Evolutionary conservation across 2,797 vertebrate genomes (phyloP).

Genomic region (Manis pentadactyla): DNA sequence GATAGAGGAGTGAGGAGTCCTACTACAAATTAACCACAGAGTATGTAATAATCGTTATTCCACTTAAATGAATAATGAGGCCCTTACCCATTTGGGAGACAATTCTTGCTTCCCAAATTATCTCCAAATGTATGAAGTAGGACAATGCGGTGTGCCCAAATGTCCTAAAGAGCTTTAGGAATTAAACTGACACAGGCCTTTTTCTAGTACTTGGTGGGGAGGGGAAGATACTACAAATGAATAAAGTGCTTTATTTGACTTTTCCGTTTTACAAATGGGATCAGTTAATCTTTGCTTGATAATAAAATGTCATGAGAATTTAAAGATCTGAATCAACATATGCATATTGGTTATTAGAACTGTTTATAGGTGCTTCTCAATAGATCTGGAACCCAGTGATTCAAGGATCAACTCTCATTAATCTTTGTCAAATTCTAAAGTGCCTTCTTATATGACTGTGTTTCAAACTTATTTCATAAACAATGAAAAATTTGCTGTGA

Average conservation of each 20-base stretch:
- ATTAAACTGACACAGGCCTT: constrained; percentile 57
- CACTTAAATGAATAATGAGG: constrained; percentile 42
- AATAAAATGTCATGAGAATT: constrained; percentile 19
- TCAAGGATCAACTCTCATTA: constrained; percentile 21
- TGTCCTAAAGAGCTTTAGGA: constrained; percentile 56
- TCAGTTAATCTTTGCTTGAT: constrained; percentile 35
- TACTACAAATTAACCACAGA: constrained; percentile 36
- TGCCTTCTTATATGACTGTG: background rate
- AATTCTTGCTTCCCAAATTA: constrained; percentile 50
- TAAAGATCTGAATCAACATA: constrained; percentile 55
- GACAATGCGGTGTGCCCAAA: background rate
- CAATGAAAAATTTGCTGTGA: constrained; percentile 58
- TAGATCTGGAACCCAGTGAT: constrained; percentile 38
- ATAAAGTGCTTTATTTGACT: constrained; percentile 46
- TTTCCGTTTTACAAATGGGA: constrained; percentile 18
- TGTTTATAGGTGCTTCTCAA: background rate
- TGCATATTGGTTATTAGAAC: constrained; percentile 19
- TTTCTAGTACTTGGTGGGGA: constrained; percentile 40
- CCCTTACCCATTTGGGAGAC: background rate
- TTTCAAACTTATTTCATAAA: constrained; percentile 48
- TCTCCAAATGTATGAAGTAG: constrained; percentile 46
- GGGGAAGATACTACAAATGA: background rate
- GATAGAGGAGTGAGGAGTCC: constrained; percentile 2
- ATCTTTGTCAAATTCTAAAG: constrained; percentile 32
- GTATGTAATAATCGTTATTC: background rate